A percentile compares a stretch with the other conserved stretches of the same genome.
These are phyloP conservation scores for Scopus umbretta DNA, from an alignment of 2,113 vertebrate species.

Conservation along the genomic window DNA sequence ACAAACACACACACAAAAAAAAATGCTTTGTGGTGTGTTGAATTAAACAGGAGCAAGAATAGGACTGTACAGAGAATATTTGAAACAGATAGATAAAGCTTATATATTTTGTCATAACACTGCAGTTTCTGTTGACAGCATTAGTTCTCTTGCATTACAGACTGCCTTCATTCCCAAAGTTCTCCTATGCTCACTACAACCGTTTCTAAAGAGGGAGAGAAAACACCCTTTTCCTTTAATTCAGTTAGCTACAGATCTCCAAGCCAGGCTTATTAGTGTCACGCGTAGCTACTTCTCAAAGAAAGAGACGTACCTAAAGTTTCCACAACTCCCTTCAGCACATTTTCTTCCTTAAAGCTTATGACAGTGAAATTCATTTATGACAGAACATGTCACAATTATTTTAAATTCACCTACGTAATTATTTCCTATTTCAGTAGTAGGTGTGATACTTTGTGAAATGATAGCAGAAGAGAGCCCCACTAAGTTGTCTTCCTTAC, in stretches of 20 bases:
- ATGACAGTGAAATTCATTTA: background rate
- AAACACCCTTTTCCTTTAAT: background rate
- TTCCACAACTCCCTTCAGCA: background rate
- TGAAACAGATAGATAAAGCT: background rate
- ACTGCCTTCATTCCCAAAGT: background rate
- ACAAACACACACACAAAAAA: too few relatives aligned
- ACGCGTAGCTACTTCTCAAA: background rate
- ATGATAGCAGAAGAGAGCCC: background rate
- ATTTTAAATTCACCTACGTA: background rate
- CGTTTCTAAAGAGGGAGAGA: background rate
- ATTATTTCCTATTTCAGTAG: background rate
- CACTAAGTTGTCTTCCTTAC: conserved; percentile 58
- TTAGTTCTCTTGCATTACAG: background rate
- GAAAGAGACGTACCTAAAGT: background rate
- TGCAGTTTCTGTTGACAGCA: background rate
- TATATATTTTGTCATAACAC: background rate
- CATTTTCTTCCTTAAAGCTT: background rate
- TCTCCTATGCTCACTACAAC: background rate
- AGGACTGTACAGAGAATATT: background rate
- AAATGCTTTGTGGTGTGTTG: too few relatives aligned
- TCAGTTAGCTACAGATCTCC: background rate
- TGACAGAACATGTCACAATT: background rate
- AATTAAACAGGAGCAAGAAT: background rate
- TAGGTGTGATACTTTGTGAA: background rate
- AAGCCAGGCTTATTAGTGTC: background rate